Conservation (phyloP, 2,113 vertebrate genomes). For the Heloderma charlesbogerti region DNA sequence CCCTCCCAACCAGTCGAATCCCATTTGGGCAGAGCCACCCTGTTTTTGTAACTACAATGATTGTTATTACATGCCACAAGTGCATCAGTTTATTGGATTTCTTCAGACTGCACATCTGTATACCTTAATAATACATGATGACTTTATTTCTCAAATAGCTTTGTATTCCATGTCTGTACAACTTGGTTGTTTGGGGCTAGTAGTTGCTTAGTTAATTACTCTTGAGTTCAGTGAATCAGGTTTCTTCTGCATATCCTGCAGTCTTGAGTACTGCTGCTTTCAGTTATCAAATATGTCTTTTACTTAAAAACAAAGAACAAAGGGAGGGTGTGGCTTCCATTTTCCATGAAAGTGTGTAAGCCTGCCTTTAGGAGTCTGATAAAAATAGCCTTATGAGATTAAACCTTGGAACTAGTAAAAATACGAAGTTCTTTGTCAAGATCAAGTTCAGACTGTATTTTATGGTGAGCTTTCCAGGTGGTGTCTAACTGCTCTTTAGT, state of each 20-base stretch:
- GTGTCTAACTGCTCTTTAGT: neutral
- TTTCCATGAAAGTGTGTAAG: no score
- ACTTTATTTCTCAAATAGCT: neutral
- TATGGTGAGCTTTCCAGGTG: neutral
- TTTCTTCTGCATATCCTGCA: neutral
- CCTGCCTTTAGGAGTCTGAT: neutral
- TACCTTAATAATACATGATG: neutral
- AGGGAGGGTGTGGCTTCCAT: neutral
- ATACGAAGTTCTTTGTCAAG: neutral
- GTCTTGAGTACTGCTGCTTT: neutral
- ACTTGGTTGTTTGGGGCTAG: neutral
- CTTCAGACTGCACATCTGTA: neutral
- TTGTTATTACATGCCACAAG: neutral
- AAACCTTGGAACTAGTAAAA: no score
- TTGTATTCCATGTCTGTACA: neutral
- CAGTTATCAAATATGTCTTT: neutral
- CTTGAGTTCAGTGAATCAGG: neutral
- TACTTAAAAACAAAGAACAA: neutral
- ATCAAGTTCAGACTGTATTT: neutral
- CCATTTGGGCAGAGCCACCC: neutral
- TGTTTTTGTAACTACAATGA: neutral
- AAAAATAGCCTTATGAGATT: neutral
- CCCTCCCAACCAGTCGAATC: neutral
- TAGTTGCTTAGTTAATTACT: neutral
- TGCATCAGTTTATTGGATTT: neutral